Evolutionary conservation across 2,113 vertebrate genomes (phyloP).

Genomic region (Ailurus styani): DNA sequence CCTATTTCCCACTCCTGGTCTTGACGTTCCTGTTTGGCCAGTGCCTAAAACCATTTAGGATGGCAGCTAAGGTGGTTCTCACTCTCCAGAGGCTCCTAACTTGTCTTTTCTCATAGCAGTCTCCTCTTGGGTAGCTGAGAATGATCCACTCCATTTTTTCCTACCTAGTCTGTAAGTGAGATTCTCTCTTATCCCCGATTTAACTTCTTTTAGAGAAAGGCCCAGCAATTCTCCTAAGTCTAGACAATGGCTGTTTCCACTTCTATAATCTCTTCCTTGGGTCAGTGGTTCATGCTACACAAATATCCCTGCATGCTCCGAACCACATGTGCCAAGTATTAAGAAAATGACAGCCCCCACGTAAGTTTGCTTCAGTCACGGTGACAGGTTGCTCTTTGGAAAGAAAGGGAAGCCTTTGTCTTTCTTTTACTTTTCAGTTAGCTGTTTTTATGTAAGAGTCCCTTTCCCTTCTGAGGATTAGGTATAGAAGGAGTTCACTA

Average conservation of each 20-base stretch:
- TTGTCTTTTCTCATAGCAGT: background rate
- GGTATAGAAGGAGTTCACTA: background rate
- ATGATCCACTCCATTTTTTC: background rate
- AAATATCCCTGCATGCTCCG: background rate
- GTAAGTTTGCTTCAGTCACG: background rate
- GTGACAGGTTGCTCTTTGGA: background rate
- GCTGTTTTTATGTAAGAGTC: background rate
- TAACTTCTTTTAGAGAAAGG: background rate
- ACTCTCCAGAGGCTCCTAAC: background rate
- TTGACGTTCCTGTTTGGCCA: background rate
- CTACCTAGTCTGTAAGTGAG: background rate
- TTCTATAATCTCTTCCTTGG: background rate
- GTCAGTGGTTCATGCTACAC: background rate
- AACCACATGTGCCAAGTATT: background rate
- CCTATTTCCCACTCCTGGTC: background rate
- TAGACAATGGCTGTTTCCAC: background rate
- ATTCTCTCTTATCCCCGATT: background rate
- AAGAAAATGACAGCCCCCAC: background rate
- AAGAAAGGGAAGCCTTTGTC: background rate
- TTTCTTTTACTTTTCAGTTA: background rate
- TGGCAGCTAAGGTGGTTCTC: background rate
- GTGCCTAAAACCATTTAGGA: background rate
- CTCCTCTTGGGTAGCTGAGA: background rate
- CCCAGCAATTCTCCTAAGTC: background rate
- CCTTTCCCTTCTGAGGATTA: background rate